Evolutionary conservation across 2,113 vertebrate species (phyloP).

Genomic region (Sebastes schlegelii): DNA sequence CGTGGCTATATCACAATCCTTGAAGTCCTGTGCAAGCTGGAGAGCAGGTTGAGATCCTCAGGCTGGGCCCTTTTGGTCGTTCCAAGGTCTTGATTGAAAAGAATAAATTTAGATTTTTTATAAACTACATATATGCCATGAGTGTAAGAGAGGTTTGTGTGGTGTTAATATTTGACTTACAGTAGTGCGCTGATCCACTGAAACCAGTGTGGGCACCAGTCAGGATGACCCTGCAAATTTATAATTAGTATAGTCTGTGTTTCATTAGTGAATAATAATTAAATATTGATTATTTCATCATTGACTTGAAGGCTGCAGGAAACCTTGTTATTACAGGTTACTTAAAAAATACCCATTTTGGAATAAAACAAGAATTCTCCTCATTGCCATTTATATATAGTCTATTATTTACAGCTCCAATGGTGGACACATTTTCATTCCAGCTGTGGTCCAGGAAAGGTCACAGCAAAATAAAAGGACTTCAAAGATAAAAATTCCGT

Average conservation of each 20-base stretch:
- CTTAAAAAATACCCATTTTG: neutral
- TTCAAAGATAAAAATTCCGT: neutral
- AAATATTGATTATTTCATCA: no score
- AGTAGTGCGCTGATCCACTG: neutral
- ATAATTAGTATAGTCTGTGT: neutral
- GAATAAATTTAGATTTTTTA: conserved; percentile 45
- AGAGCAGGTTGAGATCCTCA: conserved; percentile 56
- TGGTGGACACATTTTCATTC: neutral
- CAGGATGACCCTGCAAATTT: neutral
- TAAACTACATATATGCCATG: conserved; percentile 23
- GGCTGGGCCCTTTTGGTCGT: conserved; percentile 43
- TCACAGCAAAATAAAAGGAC: neutral
- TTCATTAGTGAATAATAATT: neutral
- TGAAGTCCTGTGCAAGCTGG: conserved; percentile 65
- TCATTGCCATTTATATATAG: neutral
- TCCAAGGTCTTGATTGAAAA: conserved; percentile 60
- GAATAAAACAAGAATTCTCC: neutral
- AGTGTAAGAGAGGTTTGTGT: conserved; percentile 16
- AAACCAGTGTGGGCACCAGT: neutral
- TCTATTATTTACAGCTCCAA: neutral
- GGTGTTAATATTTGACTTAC: neutral
- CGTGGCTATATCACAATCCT: conserved; percentile 68
- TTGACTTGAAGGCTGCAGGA: neutral
- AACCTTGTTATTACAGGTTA: neutral
- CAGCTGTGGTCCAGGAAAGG: neutral